Base-by-base conservation (phyloP, 2,888 invertebrate genomes). In the Heliconius sara region DNA sequence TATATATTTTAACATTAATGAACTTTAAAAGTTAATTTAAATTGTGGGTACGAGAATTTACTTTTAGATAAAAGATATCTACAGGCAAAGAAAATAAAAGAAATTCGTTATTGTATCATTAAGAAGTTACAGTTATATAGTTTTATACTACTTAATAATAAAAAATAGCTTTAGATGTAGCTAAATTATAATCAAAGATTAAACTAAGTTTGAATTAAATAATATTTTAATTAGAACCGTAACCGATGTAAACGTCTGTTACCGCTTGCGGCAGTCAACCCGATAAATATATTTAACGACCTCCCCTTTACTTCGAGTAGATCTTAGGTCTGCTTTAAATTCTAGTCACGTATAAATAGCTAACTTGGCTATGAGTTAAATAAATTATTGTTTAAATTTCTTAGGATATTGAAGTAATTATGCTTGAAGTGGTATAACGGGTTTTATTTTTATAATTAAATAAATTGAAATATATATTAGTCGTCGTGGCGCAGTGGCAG, bases 201-300 rank as follows among this genome's bases (percentile, higher is more conserved):
- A 73, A 34, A 34, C 73, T n/a, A 39, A 68, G 68, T 43, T 77
- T 70, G 43, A 77, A 60, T 77, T 70, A 60, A 77, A 60, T 77
- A 70, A 25, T 70, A 34, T 39, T 77, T 70, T 22, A 77, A 77
- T 70, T 77, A 77, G 60, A 70, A 25, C 70, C 60, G 57, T 25
- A 70, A 70, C 34, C 27, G 43, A 27, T n/a, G 27, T 65, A 75
- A 75, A 47, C 65, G 65, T 66, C 65, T 34, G 75, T 63, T 27
- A 60, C 60, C 73, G 60, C 34, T 73, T 27, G n/a, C 27, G 75
- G 65, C 27, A 43, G 27, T 65, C 65, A 22, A 75, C 25, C 30
- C 74, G 22, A 43, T 43, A 47, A 75, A 65, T 75, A 66, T 75
- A 27, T 47, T 43, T 65, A 22, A 75, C 65, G 27, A 75, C 47